These are phyloP conservation scores for Neoarius graeffei DNA, from an alignment of 2,113 vertebrate species.

Conservation along the genomic window DNA sequence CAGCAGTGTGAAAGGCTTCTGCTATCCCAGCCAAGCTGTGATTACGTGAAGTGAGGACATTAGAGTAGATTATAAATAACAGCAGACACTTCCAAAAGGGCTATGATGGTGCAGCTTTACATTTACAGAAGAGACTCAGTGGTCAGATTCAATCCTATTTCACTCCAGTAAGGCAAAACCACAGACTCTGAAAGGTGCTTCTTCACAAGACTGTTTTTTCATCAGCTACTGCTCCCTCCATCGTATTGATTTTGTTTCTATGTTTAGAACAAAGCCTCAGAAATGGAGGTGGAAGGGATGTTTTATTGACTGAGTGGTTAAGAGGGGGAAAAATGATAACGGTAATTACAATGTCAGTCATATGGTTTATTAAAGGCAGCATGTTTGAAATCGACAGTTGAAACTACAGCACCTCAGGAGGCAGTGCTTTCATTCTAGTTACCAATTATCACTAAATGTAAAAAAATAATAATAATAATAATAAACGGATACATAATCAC, in stretches of 20 bases:
- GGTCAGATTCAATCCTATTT: background rate
- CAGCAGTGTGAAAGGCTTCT: conserved; percentile 24
- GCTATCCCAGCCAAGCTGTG: background rate
- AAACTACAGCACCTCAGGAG: conserved; percentile 49
- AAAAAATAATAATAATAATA: conserved; percentile 7
- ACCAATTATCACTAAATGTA: conserved; percentile 1
- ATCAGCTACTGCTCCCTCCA: background rate
- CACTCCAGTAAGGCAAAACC: background rate
- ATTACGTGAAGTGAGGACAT: conserved; percentile 19
- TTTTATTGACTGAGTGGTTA: background rate
- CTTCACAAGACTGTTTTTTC: background rate
- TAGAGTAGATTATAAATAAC: background rate
- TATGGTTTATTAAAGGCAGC: conserved; percentile 47
- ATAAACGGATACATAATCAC: background rate
- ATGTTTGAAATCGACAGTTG: conserved; percentile 26
- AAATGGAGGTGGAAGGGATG: background rate
- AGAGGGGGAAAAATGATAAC: background rate
- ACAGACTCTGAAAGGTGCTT: conserved; percentile 9
- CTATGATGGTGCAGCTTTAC: background rate
- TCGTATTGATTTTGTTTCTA: conserved; percentile 35
- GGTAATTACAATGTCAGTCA: conserved; percentile 2
- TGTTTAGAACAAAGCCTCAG: conserved; percentile 19
- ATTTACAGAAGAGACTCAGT: conserved; percentile 10
- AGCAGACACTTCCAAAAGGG: background rate
- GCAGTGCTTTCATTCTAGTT: conserved; percentile 48